Conservation (phyloP, 2,888 invertebrate species). For the Dynastes maya region DNA sequence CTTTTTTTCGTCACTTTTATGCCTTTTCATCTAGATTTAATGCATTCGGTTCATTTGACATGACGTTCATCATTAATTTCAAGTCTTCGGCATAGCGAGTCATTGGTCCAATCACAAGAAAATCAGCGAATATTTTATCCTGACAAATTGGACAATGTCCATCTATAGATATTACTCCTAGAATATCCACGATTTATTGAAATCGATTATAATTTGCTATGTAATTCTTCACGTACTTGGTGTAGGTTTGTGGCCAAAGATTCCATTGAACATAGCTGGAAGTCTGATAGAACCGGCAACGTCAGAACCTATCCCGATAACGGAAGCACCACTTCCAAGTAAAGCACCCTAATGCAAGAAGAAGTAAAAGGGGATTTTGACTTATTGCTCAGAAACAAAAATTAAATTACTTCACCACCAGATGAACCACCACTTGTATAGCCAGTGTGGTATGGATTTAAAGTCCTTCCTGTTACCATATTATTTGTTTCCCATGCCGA, state of each 20-base stretch:
- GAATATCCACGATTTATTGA: conserved; percentile 59
- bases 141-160: conserved; percentile 81
- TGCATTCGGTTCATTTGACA: conserved; percentile 72
- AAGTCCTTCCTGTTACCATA: conserved; percentile 75
- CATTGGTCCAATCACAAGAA: conserved; percentile 89
- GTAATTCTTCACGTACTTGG: conserved; percentile 71
- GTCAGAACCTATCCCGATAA: conserved; percentile 88
- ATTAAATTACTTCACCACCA: conserved; percentile 72
- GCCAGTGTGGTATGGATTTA: conserved; percentile 77
- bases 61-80: conserved; percentile 80
- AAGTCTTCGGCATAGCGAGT: conserved; percentile 90
- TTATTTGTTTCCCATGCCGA: conserved; percentile 77
- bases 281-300: conserved; percentile 91
- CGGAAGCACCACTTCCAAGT: conserved; percentile 83
- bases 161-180: conserved; percentile 76
- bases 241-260: conserved; percentile 91
- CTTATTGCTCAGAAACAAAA: not conserved
- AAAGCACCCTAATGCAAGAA: conserved; percentile 75
- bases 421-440: conserved; percentile 78
- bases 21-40: conserved; percentile 72
- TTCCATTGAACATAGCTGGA: conserved; percentile 87
- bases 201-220: not conserved
- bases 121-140: conserved; percentile 76
- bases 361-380: not conserved
- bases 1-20: conserved; percentile 49